Percentiles rank a stretch among this genome's conserved stretches.
phyloP scores from a whole-genome alignment of 2,113 vertebrate genomes.

The Grammomys surdaster region DNA sequence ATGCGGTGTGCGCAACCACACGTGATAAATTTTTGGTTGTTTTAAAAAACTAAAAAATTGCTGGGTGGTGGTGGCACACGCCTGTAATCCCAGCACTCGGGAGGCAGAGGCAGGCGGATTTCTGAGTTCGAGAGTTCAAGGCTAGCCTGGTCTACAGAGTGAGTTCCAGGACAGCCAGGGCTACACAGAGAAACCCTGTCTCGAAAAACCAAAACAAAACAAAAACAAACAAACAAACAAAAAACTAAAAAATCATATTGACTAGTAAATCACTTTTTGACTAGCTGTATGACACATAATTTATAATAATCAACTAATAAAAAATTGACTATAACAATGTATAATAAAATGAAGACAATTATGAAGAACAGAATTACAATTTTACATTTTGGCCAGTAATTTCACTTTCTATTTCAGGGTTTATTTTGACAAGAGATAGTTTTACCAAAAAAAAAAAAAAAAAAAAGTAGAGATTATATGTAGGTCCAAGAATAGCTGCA shows the following conservation, averaged over 20 bases:
- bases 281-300: constrained; percentile 66
- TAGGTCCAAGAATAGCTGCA: constrained; percentile 56
- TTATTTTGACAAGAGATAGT: constrained; percentile 70
- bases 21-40: not conserved
- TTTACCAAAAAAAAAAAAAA: too few relatives aligned
- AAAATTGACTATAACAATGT: not conserved
- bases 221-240: too few relatives aligned
- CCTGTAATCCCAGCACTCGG: too few relatives aligned
- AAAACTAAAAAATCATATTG: constrained; percentile 64
- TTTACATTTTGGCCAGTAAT: constrained; percentile 69
- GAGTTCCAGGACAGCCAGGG: too few relatives aligned
- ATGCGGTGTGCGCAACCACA: not conserved
- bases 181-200: too few relatives aligned
- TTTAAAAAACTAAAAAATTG: not conserved
- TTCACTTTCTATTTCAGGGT: constrained; percentile 81
- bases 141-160: too few relatives aligned
- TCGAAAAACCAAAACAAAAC: too few relatives aligned
- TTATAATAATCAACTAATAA: not conserved
- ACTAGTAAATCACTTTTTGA: constrained; percentile 72
- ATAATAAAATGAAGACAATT: constrained; percentile 73
- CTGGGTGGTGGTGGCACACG: too few relatives aligned
- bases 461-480: constrained; percentile 37
- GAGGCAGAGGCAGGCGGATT: too few relatives aligned
- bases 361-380: constrained; percentile 82
- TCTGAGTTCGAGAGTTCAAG: too few relatives aligned